A percentile compares a stretch with the other conserved stretches of the same genome.
These are phyloP conservation scores for Macroglossus sobrinus DNA, from an alignment of 2,113 vertebrate genomes.

Conservation along the genomic window DNA sequence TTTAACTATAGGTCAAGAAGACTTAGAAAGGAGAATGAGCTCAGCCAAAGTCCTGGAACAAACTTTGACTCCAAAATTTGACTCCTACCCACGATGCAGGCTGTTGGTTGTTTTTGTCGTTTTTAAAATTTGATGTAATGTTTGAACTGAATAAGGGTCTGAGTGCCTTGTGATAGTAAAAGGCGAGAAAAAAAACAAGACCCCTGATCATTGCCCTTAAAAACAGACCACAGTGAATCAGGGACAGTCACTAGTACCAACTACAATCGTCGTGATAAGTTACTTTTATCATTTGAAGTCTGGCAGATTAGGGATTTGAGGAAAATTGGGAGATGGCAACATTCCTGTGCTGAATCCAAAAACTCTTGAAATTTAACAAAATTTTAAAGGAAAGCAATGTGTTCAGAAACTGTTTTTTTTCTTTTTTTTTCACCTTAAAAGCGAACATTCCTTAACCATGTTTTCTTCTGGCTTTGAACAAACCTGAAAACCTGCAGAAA, in stretches of 20 bases:
- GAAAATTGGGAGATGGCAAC: neutral
- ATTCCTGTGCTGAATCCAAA: neutral
- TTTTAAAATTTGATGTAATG: neutral
- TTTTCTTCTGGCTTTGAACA: slow-evolving; percentile 28
- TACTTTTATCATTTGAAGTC: neutral
- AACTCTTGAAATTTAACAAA: neutral
- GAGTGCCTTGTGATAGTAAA: neutral
- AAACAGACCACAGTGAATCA: neutral
- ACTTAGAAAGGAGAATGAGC: neutral
- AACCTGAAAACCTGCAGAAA: slow-evolving; percentile 55
- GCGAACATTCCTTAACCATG: neutral
- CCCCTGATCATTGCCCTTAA: neutral
- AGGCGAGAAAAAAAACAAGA: neutral
- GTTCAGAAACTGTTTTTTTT: neutral
- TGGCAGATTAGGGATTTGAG: neutral
- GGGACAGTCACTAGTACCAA: neutral
- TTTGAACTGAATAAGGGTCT: neutral
- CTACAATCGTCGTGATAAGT: fast-evolving
- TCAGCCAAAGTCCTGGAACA: neutral
- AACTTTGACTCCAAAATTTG: neutral
- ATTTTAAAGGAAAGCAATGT: neutral
- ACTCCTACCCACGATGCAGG: neutral
- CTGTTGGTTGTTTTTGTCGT: neutral
- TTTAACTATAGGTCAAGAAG: neutral
- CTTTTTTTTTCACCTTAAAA: neutral